phyloP scores from a whole-genome alignment of 1,140 invertebrate species.

The Ceratoteleas bidentatus region DNA sequence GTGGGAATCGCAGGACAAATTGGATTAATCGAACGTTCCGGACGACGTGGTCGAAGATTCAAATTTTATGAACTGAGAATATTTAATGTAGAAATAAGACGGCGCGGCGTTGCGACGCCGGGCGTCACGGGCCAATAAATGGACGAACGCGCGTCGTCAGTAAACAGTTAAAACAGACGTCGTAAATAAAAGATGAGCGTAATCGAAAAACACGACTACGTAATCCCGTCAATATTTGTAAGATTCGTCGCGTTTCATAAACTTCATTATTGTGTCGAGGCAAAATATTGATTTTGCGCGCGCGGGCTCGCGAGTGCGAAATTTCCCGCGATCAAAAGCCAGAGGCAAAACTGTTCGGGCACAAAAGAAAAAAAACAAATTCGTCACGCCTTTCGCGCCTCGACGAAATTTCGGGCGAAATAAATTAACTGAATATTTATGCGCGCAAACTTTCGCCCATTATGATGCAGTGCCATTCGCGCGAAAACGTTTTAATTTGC shows the following conservation, averaged over 20 bases:
- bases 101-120: not conserved
- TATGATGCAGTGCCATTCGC: constrained; percentile 24
- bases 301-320: not conserved
- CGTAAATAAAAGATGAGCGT: constrained; percentile 51
- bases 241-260: constrained; percentile 25
- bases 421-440: constrained; percentile 53
- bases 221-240: constrained; percentile 53
- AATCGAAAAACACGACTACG: constrained; percentile 49
- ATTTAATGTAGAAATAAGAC: constrained; percentile 42
- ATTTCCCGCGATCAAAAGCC: constrained; percentile 21
- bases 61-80: constrained; percentile 49
- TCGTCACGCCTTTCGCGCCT: not conserved
- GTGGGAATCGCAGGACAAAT: constrained; percentile 44
- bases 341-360: constrained; percentile 14
- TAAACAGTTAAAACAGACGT: constrained; percentile 28
- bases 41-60: constrained; percentile 2
- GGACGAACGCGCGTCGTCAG: constrained; percentile 17
- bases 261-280: constrained; percentile 28
- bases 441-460: constrained; percentile 33
- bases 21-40: constrained; percentile 37
- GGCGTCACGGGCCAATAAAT: constrained; percentile 43
- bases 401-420: constrained; percentile 33
- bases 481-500: constrained; percentile 19
- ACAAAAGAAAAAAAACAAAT: no score
- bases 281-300: constrained; percentile 41